Evolutionary conservation across 2,888 invertebrate species (phyloP).

Genomic region (Xestobium rufovillosum): DNA sequence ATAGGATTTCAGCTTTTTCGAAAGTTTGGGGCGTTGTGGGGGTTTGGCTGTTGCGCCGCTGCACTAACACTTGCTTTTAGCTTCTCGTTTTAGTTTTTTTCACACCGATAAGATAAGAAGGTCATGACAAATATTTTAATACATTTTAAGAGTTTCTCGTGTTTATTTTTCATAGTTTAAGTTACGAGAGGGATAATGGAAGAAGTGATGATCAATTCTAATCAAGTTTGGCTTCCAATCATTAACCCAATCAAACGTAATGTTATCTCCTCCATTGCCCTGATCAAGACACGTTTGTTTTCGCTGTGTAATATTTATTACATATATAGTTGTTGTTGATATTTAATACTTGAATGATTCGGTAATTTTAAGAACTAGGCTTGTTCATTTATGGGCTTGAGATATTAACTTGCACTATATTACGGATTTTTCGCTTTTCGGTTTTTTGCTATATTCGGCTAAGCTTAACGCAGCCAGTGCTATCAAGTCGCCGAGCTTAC

Average conservation of each 20-base stretch:
- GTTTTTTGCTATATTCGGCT: conserved; percentile 16
- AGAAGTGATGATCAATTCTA: conserved; percentile 29
- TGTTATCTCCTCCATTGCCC: conserved; percentile 27
- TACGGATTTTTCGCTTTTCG: conserved; percentile 9
- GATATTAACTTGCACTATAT: too few relatives aligned
- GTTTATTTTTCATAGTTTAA: too few relatives aligned
- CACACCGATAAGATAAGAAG: conserved; percentile 25
- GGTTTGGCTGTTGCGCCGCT: too few relatives aligned
- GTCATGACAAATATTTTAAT: conserved; percentile 27
- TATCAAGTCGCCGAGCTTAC: conserved; percentile 33
- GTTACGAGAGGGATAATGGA: conserved; percentile 18
- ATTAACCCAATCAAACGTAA: conserved; percentile 23
- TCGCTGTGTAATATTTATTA: conserved; percentile 26
- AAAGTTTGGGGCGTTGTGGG: too few relatives aligned
- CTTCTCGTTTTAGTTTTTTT: conserved; percentile 18
- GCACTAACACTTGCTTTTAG: conserved; percentile 1
- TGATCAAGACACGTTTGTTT: conserved; percentile 20
- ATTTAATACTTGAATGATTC: conserved; percentile 22
- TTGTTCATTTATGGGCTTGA: too few relatives aligned
- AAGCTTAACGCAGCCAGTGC: conserved; percentile 30
- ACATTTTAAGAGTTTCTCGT: too few relatives aligned
- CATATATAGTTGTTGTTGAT: conserved; percentile 36
- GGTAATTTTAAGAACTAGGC: conserved; percentile 11
- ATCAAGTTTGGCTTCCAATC: conserved; percentile 38
- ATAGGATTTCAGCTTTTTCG: too few relatives aligned